phyloP scores from a whole-genome alignment of 2,888 invertebrate genomes.

The Phyllotreta cruciferae region DNA sequence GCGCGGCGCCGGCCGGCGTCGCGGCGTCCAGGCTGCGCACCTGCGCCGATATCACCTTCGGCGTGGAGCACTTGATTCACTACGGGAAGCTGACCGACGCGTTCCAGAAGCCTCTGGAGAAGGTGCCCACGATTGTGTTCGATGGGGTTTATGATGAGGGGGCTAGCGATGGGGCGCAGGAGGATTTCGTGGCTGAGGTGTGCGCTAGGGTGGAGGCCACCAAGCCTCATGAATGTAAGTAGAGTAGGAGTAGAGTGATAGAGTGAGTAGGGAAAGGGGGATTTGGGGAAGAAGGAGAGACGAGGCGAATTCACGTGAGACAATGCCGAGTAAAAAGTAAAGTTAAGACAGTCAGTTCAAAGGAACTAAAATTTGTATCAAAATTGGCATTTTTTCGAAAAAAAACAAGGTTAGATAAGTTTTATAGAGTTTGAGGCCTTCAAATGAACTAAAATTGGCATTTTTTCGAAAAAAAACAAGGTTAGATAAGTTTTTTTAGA shows the following conservation, averaged over 20 bases:
- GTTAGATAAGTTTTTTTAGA: no score
- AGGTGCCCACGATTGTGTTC: slow-evolving; percentile 25
- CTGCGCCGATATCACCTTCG: slow-evolving; percentile 12
- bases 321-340: no score
- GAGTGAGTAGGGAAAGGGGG: neutral
- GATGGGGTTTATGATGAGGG: slow-evolving; percentile 12
- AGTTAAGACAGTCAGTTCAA: no score
- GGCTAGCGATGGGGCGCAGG: slow-evolving; percentile 15
- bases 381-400: no score
- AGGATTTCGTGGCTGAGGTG: slow-evolving; percentile 11
- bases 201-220: slow-evolving; percentile 17
- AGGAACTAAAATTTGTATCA: no score
- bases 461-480: no score
- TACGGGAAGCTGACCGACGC: slow-evolving; percentile 21
- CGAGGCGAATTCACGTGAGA: neutral
- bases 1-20: neutral
- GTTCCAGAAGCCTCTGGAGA: slow-evolving; percentile 22
- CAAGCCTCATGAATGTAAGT: slow-evolving; percentile 13
- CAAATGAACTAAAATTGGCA: no score
- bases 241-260: neutral
- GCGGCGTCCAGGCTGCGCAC: slow-evolving; percentile 3
- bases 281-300: neutral
- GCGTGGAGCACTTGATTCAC: slow-evolving; percentile 10
- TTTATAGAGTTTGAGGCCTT: no score
- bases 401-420: no score